phyloP scores from a whole-genome alignment of 2,888 invertebrate species.

The Lumbricus terrestris region DNA sequence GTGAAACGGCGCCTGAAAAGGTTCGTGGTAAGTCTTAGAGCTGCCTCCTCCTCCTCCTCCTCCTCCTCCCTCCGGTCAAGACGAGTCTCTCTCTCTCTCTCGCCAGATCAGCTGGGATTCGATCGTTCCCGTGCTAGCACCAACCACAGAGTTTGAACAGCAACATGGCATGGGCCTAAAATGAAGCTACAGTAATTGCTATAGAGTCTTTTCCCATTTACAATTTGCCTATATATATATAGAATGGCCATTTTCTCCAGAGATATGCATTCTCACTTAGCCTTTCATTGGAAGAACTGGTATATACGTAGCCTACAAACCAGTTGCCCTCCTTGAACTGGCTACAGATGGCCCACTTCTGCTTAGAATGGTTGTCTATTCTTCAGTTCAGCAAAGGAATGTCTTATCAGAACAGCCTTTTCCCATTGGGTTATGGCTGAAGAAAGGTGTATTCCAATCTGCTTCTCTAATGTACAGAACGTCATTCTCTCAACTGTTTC shows the following conservation, averaged over 20 bases:
- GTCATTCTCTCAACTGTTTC: background rate
- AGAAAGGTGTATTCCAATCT: background rate
- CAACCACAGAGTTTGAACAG: background rate
- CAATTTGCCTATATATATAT: background rate
- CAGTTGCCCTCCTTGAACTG: background rate
- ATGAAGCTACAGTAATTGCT: slow-evolving; percentile 3
- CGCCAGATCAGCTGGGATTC: background rate
- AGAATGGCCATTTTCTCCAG: background rate
- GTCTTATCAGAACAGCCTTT: background rate
- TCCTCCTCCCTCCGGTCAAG: no score
- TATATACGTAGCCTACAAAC: background rate
- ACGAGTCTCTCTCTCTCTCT: no score
- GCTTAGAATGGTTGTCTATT: background rate
- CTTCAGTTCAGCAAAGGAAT: background rate
- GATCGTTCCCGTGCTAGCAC: background rate
- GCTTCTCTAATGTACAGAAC: background rate
- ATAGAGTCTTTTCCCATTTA: slow-evolving; percentile 3
- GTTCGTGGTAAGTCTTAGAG: background rate
- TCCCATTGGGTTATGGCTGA: background rate
- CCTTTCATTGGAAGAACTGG: background rate
- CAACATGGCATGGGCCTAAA: background rate
- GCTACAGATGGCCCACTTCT: background rate
- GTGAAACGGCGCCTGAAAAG: slow-evolving; percentile 3
- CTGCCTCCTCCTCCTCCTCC: no score
- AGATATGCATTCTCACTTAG: background rate